phyloP scores from a whole-genome alignment of 2,797 vertebrate species.

The Bradypodion ventrale region DNA sequence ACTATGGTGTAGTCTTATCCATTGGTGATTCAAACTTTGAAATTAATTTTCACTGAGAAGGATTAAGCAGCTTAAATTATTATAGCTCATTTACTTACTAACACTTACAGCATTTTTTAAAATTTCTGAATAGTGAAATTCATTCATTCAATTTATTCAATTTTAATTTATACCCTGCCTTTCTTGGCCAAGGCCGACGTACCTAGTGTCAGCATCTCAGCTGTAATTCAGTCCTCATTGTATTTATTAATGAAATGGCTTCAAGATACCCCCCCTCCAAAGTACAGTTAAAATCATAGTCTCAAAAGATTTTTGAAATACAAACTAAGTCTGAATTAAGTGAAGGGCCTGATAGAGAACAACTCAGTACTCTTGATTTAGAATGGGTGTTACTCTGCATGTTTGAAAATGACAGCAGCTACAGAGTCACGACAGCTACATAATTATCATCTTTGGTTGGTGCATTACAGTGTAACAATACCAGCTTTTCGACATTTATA shows the following conservation, averaged over 20 bases:
- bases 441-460: not conserved
- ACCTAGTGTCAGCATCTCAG: conserved; percentile 38
- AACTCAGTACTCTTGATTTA: not conserved
- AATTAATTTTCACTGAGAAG: conserved; percentile 57
- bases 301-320: not conserved
- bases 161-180: too few relatives aligned
- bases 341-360: not conserved
- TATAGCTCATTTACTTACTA: conserved; percentile 53
- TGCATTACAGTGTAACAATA: not conserved
- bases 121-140: too few relatives aligned
- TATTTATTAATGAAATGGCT: not conserved
- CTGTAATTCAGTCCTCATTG: conserved; percentile 37
- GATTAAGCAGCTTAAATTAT: conserved; percentile 62
- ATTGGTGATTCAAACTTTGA: not conserved
- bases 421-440: not conserved
- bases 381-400: not conserved
- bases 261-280: not conserved
- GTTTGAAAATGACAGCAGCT: not conserved
- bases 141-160: too few relatives aligned
- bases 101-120: conserved; percentile 46
- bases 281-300: not conserved
- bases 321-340: not conserved
- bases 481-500: not conserved
- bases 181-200: too few relatives aligned
- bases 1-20: not conserved